A percentile compares a stretch with the other conserved stretches of the same genome.
Conservation (phyloP, 2,113 vertebrate genomes). For the Gopherus flavomarginatus region DNA sequence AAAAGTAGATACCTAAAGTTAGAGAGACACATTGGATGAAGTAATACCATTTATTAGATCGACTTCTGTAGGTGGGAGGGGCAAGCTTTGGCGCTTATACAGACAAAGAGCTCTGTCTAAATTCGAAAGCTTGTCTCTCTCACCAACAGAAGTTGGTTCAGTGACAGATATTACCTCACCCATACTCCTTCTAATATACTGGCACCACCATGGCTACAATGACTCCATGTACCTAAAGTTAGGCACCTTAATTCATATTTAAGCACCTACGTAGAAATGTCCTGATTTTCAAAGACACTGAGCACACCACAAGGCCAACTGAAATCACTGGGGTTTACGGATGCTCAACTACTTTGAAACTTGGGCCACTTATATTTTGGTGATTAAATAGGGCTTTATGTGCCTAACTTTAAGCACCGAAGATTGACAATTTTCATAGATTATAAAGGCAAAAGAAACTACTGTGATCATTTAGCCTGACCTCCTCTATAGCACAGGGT, state of each 20-base stretch:
- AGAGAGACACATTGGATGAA: neutral
- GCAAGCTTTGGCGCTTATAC: neutral
- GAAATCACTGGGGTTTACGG: neutral
- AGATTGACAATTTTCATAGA: neutral
- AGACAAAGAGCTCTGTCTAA: neutral
- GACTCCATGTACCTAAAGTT: conserved; percentile 3
- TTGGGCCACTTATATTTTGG: neutral
- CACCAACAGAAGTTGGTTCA: neutral
- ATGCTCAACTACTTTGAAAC: neutral
- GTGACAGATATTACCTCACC: neutral
- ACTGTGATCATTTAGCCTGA: neutral
- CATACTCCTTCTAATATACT: neutral
- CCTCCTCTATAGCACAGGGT: neutral
- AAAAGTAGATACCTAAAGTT: conserved; percentile 17
- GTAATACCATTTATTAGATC: neutral
- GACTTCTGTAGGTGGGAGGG: neutral
- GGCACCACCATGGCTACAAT: neutral
- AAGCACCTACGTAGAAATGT: neutral
- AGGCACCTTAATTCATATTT: neutral
- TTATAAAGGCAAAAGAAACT: neutral
- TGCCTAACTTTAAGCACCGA: neutral
- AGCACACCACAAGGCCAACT: neutral
- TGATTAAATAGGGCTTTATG: neutral
- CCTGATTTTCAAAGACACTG: neutral
- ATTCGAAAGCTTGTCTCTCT: neutral